Evolutionary conservation across 2,113 vertebrate genomes (phyloP).

Genomic region (Cyphomyrus plagiostoma): DNA sequence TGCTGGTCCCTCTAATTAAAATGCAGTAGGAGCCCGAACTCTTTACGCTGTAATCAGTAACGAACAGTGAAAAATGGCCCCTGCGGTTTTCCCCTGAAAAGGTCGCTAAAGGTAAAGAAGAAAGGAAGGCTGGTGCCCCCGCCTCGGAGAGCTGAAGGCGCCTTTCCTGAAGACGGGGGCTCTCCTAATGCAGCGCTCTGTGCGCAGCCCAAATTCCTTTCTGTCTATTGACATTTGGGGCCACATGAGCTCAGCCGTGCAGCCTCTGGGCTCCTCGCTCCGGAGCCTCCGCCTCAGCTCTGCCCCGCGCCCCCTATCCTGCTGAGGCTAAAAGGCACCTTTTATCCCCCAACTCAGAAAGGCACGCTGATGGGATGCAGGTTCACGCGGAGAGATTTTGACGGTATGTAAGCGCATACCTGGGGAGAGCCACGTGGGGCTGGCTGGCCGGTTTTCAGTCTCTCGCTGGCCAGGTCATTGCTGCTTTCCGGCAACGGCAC

Average conservation of each 20-base stretch:
- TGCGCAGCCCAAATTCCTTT: background rate
- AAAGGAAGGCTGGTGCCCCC: background rate
- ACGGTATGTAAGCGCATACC: background rate
- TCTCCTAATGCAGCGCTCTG: background rate
- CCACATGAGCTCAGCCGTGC: background rate
- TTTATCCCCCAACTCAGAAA: background rate
- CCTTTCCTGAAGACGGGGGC: background rate
- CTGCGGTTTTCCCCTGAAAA: background rate
- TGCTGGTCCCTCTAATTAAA: background rate
- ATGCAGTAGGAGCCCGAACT: background rate
- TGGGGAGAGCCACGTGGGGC: background rate
- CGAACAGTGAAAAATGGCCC: background rate
- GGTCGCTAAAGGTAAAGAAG: background rate
- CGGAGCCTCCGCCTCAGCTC: background rate
- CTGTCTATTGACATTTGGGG: background rate
- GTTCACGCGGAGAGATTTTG: background rate
- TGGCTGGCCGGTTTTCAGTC: background rate
- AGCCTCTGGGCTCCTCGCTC: background rate
- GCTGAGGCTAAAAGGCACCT: background rate
- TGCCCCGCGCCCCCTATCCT: background rate
- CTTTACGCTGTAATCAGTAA: constrained; percentile 2
- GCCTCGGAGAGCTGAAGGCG: too few relatives aligned
- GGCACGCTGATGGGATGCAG: background rate
- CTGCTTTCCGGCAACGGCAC: background rate
- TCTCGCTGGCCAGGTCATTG: background rate